phyloP scores from a whole-genome alignment of 1,140 invertebrate species.

The Drosophila nannoptera region DNA sequence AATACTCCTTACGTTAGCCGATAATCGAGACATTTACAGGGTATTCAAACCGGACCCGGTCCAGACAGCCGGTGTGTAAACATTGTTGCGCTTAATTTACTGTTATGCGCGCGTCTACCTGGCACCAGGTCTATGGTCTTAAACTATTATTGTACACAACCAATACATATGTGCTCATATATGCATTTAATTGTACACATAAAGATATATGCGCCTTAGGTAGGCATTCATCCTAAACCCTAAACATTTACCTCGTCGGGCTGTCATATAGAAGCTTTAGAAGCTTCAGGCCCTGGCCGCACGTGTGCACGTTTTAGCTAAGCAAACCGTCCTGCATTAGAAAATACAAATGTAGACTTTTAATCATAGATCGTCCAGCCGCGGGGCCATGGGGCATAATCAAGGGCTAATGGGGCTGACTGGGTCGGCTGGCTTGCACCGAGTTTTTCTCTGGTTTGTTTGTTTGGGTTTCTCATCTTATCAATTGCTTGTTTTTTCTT shows the following conservation, averaged over 20 bases:
- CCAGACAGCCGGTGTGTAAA: slow-evolving; percentile 45
- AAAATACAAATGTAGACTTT: slow-evolving; percentile 23
- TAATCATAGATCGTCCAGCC: slow-evolving; percentile 35
- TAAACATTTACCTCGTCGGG: background rate
- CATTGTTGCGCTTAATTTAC: slow-evolving; percentile 72
- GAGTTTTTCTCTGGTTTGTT: slow-evolving; percentile 27
- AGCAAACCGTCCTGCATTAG: slow-evolving; percentile 1
- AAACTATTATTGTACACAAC: slow-evolving; percentile 8
- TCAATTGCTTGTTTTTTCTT: background rate
- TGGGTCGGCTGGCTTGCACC: slow-evolving; percentile 13
- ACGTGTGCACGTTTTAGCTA: slow-evolving; percentile 48
- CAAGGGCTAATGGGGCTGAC: background rate
- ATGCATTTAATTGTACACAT: background rate
- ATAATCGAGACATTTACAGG: background rate
- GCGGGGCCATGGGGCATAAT: slow-evolving; percentile 7
- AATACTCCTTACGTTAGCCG: background rate
- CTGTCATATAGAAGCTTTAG: slow-evolving; percentile 6
- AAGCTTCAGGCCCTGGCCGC: background rate
- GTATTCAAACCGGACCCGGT: slow-evolving; percentile 36
- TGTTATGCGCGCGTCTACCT: slow-evolving; percentile 46
- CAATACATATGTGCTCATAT: slow-evolving; percentile 4
- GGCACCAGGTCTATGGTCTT: background rate
- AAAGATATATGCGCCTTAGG: background rate
- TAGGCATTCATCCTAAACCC: background rate
- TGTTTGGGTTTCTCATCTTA: slow-evolving; percentile 55